Base-by-base conservation (phyloP, 2,888 invertebrate genomes). In the Lypha dubia region DNA sequence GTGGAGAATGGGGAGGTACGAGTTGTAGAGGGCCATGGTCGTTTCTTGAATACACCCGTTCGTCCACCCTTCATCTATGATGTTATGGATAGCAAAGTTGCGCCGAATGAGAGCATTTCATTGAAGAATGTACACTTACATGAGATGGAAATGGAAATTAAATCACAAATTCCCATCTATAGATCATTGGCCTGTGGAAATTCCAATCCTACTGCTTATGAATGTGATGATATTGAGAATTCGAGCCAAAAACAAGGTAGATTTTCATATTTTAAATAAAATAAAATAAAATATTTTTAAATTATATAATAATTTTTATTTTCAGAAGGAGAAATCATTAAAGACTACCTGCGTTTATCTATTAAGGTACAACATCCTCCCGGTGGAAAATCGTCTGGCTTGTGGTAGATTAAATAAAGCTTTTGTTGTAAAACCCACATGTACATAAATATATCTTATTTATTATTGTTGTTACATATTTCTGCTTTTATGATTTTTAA, bases 281-380 rank as follows among this genome's bases (percentile, higher is more conserved):
- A 9, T 9, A 32, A n/a, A 6, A n/a, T n/a, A n/a, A n/a, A n/a
- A n/a, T n/a, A n/a, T n/a, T n/a, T n/a, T n/a, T n/a, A n/a, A n/a
- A n/a, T n/a, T n/a, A n/a, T n/a, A n/a, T n/a, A n/a, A n/a, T n/a
- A n/a, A n/a, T n/a, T n/a, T 22, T 56, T 22, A 2, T 28, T 32
- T 20, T 7, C 17, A 53, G 15, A 94, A 96, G 96, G 96, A 93
- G 96, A 97, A 90, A 90, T 95, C 17, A 96, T 95, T 92, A 96
- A 95, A 70, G 93, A 93, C 15, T 95, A 95, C 73, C 94, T 95
- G 87, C 95, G 96, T 90, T 95, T 96, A 0, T 96, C 96, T 74
- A 97, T 97, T 82, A 95, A 96, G 88, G 96, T 98, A 6, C 94
- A 96, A 90, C 96, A 97, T 93, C 98, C 98, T 5, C 97, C 98